phyloP scores from a whole-genome alignment of 2,888 invertebrate genomes.

The Stenurella melanura region DNA sequence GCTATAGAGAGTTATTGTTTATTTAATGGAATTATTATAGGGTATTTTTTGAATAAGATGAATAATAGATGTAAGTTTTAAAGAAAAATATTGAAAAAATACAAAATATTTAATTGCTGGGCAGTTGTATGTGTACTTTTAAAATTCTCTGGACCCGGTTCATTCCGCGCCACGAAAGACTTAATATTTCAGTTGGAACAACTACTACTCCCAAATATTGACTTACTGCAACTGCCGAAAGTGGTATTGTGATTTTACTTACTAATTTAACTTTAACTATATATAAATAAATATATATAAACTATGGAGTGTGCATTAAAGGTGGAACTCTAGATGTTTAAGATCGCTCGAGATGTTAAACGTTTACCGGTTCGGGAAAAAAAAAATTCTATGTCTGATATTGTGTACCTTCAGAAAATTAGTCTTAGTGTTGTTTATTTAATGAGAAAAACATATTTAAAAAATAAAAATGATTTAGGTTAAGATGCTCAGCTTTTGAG shows the following conservation, averaged over 20 bases:
- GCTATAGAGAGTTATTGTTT: constrained; percentile 67
- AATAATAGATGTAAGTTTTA: constrained; percentile 59
- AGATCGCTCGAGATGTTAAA: constrained; percentile 46
- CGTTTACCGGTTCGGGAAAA: constrained; percentile 49
- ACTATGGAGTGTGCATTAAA: constrained; percentile 69
- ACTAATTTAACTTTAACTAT: constrained; percentile 62
- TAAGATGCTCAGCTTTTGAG: constrained; percentile 68
- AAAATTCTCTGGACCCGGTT: constrained; percentile 27
- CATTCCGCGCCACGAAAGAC: constrained; percentile 34
- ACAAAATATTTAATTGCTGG: constrained; percentile 49
- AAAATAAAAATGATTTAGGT: constrained; percentile 55
- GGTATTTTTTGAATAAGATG: constrained; percentile 61
- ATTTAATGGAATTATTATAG: constrained; percentile 65
- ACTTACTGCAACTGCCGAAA: constrained; percentile 52
- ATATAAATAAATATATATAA: constrained; percentile 56
- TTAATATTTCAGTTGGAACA: constrained; percentile 28
- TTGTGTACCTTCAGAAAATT: constrained; percentile 71
- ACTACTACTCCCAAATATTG: constrained; percentile 48
- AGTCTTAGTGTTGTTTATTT: constrained; percentile 71
- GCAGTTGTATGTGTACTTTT: constrained; percentile 47
- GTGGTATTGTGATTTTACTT: constrained; percentile 67
- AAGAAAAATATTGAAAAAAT: constrained; percentile 54
- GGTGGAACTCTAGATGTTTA: constrained; percentile 54
- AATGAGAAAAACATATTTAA: constrained; percentile 61
- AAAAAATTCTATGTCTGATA: constrained; percentile 71